phyloP scores from a whole-genome alignment of 2,797 vertebrate species.

The Pagetopsis macropterus region DNA sequence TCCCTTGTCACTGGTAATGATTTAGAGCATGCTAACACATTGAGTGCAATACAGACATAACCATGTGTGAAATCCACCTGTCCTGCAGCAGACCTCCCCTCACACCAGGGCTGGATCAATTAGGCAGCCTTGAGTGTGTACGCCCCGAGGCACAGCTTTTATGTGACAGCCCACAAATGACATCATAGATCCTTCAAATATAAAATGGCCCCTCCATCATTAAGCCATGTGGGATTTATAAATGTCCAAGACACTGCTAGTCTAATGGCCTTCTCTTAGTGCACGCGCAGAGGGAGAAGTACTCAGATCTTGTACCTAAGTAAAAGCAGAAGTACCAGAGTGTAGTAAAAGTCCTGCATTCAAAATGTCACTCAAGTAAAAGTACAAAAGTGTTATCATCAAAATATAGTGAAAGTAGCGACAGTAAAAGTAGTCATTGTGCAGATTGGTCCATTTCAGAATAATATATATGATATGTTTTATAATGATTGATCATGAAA shows the following conservation, averaged over 20 bases:
- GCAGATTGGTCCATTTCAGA: too few relatives aligned
- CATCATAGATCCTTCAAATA: conserved; percentile 51
- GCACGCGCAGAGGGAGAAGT: neutral
- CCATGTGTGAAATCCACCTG: conserved; percentile 6
- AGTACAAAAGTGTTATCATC: too few relatives aligned
- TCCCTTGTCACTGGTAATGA: conserved; percentile 43
- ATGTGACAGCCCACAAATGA: conserved; percentile 50
- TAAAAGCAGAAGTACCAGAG: too few relatives aligned
- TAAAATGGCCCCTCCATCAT: conserved; percentile 38
- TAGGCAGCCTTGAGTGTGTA: conserved; percentile 20
- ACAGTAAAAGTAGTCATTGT: too few relatives aligned
- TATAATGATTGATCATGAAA: too few relatives aligned
- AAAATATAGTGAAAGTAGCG: too few relatives aligned
- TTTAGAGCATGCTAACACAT: conserved; percentile 43
- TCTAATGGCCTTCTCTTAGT: conserved; percentile 15
- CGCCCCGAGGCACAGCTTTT: conserved; percentile 36
- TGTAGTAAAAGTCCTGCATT: too few relatives aligned
- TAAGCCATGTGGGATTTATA: conserved; percentile 38
- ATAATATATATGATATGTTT: too few relatives aligned
- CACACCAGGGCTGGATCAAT: conserved; percentile 32
- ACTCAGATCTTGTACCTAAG: too few relatives aligned
- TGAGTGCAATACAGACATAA: conserved; percentile 47
- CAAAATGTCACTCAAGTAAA: too few relatives aligned
- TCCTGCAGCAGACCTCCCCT: conserved; percentile 30
- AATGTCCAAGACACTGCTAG: conserved; percentile 1